Evolutionary conservation across 2,797 vertebrate genomes (phyloP).

Genomic region (Siniperca scherzeri): DNA sequence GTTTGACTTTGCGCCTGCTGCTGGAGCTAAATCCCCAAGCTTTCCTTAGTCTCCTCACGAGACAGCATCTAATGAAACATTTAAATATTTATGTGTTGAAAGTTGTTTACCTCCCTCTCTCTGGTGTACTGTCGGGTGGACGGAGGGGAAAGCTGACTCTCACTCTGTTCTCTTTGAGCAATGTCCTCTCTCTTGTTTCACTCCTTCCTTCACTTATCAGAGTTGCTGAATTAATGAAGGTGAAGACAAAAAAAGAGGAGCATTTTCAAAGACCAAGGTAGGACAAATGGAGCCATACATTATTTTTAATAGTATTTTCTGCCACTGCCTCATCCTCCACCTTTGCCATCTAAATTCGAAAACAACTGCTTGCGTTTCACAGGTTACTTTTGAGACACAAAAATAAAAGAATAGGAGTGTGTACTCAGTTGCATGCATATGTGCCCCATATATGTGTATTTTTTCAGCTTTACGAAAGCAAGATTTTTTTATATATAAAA

Average conservation of each 20-base stretch:
- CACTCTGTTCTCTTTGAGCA: slow-evolving; percentile 53
- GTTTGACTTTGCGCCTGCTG: slow-evolving; percentile 78
- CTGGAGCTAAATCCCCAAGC: slow-evolving; percentile 62
- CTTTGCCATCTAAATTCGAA: slow-evolving; percentile 6
- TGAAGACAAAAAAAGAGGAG: slow-evolving; percentile 42
- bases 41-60: slow-evolving; percentile 72
- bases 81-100: slow-evolving; percentile 85
- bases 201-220: slow-evolving; percentile 50
- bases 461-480: background rate
- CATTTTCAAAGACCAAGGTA: slow-evolving; percentile 30
- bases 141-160: slow-evolving; percentile 36
- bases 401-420: background rate
- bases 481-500: background rate
- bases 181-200: slow-evolving; percentile 51
- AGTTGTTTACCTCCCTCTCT: slow-evolving; percentile 77
- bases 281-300: slow-evolving; percentile 23
- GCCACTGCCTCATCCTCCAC: slow-evolving; percentile 13
- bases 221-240: slow-evolving; percentile 72
- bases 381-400: slow-evolving; percentile 3
- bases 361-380: background rate
- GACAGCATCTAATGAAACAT: slow-evolving; percentile 83
- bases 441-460: background rate
- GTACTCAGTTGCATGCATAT: background rate
- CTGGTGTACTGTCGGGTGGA: slow-evolving; percentile 41
- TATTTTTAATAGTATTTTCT: slow-evolving; percentile 27